Evolutionary conservation across 2,113 vertebrate genomes (phyloP).

Genomic region (Prunella fulvescens): DNA sequence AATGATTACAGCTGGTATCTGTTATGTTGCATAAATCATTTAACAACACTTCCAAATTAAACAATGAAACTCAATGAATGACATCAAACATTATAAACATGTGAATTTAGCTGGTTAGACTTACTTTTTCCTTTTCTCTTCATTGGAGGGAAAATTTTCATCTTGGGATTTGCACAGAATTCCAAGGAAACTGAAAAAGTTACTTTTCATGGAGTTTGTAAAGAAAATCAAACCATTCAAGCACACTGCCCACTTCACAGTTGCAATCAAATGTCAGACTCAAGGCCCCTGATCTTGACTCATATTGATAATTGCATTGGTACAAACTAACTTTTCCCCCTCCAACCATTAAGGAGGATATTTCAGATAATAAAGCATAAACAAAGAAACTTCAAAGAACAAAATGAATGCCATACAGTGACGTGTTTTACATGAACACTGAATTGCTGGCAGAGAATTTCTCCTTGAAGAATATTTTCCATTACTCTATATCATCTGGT

Average conservation of each 20-base stretch:
- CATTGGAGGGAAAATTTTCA: constrained; percentile 2
- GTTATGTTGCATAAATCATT: not conserved
- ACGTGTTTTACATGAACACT: not conserved
- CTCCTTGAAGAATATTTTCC: not conserved
- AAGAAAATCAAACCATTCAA: not conserved
- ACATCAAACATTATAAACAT: not conserved
- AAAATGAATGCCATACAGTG: not conserved
- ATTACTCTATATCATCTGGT: not conserved
- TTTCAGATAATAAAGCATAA: constrained; percentile 33
- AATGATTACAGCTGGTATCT: not conserved
- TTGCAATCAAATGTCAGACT: not conserved
- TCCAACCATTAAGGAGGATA: not conserved
- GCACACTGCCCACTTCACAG: not conserved
- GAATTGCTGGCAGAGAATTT: not conserved
- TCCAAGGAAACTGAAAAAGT: not conserved
- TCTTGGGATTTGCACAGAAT: not conserved
- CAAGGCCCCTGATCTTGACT: not conserved
- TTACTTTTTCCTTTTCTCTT: not conserved
- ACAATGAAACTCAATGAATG: not conserved
- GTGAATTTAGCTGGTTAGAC: not conserved
- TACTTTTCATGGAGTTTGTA: not conserved
- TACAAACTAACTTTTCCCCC: not conserved
- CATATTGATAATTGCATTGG: not conserved
- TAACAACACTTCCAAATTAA: not conserved
- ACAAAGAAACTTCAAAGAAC: constrained; percentile 44